phyloP scores from a whole-genome alignment of 2,888 invertebrate species.

The Boloria selene region DNA sequence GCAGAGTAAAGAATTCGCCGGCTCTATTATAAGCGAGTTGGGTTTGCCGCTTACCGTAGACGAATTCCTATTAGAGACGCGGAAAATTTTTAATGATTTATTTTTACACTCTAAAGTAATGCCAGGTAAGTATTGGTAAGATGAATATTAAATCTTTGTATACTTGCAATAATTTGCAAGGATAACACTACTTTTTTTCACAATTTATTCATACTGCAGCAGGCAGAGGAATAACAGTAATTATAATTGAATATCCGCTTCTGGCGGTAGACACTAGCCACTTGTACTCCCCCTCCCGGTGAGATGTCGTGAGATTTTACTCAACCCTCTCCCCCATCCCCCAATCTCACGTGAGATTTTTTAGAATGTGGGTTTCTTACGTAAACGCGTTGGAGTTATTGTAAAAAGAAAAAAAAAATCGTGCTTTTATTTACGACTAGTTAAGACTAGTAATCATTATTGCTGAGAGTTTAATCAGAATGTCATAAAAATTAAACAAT shows the following conservation, averaged over 20 bases:
- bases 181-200: no score
- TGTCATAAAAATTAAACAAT: no score
- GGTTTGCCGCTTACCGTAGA: conserved; percentile 85
- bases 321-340: no score
- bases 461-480: no score
- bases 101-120: conserved; percentile 85
- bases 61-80: conserved; percentile 84
- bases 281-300: no score
- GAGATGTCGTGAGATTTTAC: no score
- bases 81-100: conserved; percentile 77
- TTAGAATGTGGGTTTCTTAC: no score
- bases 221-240: not conserved
- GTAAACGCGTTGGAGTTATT: no score
- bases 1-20: conserved; percentile 84
- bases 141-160: conserved; percentile 17
- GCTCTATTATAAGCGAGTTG: conserved; percentile 81
- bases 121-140: conserved; percentile 82
- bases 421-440: no score
- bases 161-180: not conserved
- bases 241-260: not conserved
- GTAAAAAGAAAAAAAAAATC: no score
- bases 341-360: no score
- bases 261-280: not conserved
- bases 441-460: no score
- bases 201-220: not conserved